Base-by-base conservation (phyloP, 2,113 vertebrate genomes). In the Vireo altiloquus region DNA sequence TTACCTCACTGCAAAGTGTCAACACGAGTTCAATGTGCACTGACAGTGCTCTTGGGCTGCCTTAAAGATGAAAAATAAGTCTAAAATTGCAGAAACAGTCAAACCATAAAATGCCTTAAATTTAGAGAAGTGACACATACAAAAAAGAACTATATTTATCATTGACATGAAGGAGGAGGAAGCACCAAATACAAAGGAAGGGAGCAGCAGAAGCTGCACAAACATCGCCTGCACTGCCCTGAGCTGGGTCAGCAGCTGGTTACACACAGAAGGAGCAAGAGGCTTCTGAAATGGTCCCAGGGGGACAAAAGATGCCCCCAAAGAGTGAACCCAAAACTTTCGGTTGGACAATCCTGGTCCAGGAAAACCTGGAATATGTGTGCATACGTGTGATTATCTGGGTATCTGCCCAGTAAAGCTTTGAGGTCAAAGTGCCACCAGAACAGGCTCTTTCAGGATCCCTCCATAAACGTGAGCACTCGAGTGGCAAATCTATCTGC, bases 71-170 rank as follows among this genome's bases (percentile, higher is more conserved):
- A 94, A 92, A 97, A 96, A 22, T 40, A 87, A 68, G 39, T 15
- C 57, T 42, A 75, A 94, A 89, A 82, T 69, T 52, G 54, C 66
- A 35, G 61, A 82, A 94, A 39, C 66, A 88, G 83, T 4, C 49
- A 85, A 95, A 91, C 61, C 61, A 72, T 93, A 64, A 80, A 95
- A 92, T 86, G 60, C 52, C 61, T 95, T 69, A 53, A 28, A 79
- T 89, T 94, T 95, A 95, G 91, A 95, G 94, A 96, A 95, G 93
- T 94, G 68, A 77, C 94, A 90, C 82, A 10, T 30, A 87, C 2
- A 15, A 86, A 85, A 94, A 95, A 92, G 57, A 65, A 50, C 93
- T 91, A 61, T 71, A 82, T 93, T 93, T 97, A 42, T 91, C 46
- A 0, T 24, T 57, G 78, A 35, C 70, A 81, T 16, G 61, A 53